Conservation (phyloP, 2,113 vertebrate species). For the Scartelaos histophorus region DNA sequence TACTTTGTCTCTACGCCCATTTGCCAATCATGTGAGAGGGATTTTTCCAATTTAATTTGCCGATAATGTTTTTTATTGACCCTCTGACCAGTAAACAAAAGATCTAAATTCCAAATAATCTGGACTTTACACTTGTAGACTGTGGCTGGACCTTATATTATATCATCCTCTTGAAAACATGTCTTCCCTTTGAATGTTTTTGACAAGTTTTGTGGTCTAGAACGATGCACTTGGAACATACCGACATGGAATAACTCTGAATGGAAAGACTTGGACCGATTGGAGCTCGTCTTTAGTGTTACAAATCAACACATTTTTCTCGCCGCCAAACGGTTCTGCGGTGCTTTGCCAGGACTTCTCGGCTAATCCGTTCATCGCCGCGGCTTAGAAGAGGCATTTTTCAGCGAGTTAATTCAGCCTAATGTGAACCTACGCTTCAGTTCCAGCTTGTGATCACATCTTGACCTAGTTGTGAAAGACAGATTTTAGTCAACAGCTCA, state of each 20-base stretch:
- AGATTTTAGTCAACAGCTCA: not conserved
- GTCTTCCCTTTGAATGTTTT: too few relatives aligned
- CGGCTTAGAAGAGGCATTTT: conserved; percentile 44
- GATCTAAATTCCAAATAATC: too few relatives aligned
- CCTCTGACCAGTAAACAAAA: too few relatives aligned
- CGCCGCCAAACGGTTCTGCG: not conserved
- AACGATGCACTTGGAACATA: not conserved
- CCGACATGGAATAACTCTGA: not conserved
- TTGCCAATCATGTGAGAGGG: too few relatives aligned
- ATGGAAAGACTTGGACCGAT: conserved; percentile 38
- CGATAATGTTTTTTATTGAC: too few relatives aligned
- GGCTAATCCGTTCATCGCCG: conserved; percentile 39
- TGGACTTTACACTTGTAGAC: too few relatives aligned
- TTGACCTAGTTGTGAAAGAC: conserved; percentile 41
- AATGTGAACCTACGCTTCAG: conserved; percentile 18
- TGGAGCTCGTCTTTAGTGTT: conserved; percentile 20
- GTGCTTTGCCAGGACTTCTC: conserved; percentile 20
- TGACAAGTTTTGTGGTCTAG: not conserved
- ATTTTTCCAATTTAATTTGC: too few relatives aligned
- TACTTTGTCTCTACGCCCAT: too few relatives aligned
- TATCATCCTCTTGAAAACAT: too few relatives aligned
- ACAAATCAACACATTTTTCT: not conserved
- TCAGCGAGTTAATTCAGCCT: conserved; percentile 37
- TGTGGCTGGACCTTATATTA: too few relatives aligned
- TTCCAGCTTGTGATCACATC: conserved; percentile 17